Base-by-base conservation (phyloP, 1,140 invertebrate species). In the Trichoplusia ni region DNA sequence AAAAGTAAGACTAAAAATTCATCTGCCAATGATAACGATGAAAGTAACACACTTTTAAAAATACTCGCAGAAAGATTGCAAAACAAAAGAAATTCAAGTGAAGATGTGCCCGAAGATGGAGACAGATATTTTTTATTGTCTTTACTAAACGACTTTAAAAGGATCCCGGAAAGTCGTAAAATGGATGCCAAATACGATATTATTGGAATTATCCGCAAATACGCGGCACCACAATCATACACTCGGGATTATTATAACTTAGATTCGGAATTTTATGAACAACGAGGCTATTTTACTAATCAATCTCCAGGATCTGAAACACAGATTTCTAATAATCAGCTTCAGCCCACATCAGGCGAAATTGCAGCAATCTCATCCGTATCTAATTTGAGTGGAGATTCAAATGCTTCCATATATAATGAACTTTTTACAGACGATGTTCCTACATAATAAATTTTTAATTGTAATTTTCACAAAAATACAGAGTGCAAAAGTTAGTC, bases 201-300 rank as follows among this genome's bases (percentile, higher is more conserved):
- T 40, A 25, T 46, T 46, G 42, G 42, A 46, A 46, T 46, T 46
- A 46, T 46, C 42, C 42, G 42, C 23, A 46, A 46, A 46, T 46
- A 46, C 21, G 19, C 42, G 46, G 16, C 14, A 11, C 14, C 27
- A 49, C 46, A 49, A 49, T 33, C 27, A 11, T 49, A 49, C 31
- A 49, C 25, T 49, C 46, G 27, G 18, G 46, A 49, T 49, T 49
- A 49, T 49, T 49, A 49, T 49, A 49, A 49, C 46, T 31, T 49
- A 29, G 46, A 31, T 49, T 49, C 46, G 46, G 46, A 49, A 49
- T 31, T 31, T 16, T 49, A 31, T 49, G 27, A 49, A 49, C 46
- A 49, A 49, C 46, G 11, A 25, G 27, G 46, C 13, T 49, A 49
- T 18, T 49, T 49, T 31, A 31, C 27, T n/a, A 49, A 49, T 49